A percentile compares a stretch with the other conserved stretches of the same genome.
phyloP scores from a whole-genome alignment of 1,140 invertebrate genomes.

The Rhagoletis zephyria region DNA sequence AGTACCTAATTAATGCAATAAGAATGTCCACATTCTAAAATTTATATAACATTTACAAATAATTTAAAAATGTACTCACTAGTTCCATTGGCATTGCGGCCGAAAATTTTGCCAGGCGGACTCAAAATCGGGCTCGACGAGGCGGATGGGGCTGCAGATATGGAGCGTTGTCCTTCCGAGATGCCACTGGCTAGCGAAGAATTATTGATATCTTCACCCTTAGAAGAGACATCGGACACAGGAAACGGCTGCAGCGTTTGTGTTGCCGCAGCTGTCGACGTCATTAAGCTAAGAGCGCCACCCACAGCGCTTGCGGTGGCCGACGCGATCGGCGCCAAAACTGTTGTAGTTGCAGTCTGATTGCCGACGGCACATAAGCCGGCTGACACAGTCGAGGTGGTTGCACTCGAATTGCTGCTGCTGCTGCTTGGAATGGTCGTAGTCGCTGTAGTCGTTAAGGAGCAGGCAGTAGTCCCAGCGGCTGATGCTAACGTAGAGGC shows the following conservation, averaged over 20 bases:
- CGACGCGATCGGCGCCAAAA: neutral
- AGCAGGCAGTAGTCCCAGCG: neutral
- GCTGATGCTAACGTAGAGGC: conserved; percentile 6
- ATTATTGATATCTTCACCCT: conserved; percentile 67
- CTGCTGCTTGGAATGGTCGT: conserved; percentile 19
- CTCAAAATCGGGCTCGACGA: conserved; percentile 72
- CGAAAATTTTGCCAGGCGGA: conserved; percentile 73
- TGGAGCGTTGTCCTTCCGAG: conserved; percentile 68
- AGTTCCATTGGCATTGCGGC: conserved; percentile 74
- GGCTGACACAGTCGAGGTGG: neutral
- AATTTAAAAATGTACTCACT: conserved; percentile 65
- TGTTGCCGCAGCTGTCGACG: neutral
- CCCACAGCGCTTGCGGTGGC: neutral
- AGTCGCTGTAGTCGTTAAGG: neutral
- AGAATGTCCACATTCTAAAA: too few relatives aligned
- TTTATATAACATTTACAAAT: neutral
- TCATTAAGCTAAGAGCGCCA: neutral
- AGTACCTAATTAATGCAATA: too few relatives aligned
- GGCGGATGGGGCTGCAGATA: conserved; percentile 69
- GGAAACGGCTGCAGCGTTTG: neutral
- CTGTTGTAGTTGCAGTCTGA: neutral
- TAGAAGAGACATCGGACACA: neutral
- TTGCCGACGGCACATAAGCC: conserved; percentile 28
- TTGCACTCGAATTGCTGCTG: conserved; percentile 10
- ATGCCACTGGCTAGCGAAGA: conserved; percentile 65